Base-by-base conservation (phyloP, 2,113 vertebrate species). In the Periophthalmodon schlosseri region DNA sequence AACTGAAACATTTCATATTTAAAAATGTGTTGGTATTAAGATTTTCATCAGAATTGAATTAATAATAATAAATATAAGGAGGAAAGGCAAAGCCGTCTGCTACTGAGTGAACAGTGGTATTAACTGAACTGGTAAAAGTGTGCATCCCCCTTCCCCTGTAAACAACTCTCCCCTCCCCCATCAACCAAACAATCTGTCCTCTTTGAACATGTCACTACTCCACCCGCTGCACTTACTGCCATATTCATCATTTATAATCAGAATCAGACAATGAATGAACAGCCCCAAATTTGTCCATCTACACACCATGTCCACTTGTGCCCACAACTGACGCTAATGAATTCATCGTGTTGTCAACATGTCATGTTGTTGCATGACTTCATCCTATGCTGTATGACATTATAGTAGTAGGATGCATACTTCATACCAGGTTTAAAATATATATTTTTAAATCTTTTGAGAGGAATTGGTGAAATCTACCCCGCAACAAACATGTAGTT, bases 161-260 rank as follows among this genome's bases (percentile, higher is more conserved):
- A 63, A 68, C 70, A 11, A 69, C 64, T 44, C 34, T 58, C 86
- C 85, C 68, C 80, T 81, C 84, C 82, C 84, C 82, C 75, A 66
- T 68, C 69, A 66, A 71, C 67, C 47, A 76, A 66, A 81, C 63
- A 79, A 64, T 49, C 49, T 75, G 70, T 58, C 14, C 49, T 70
- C 24, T 73, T 4, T 78, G 61, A 80, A 73, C 52, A 78, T 69
- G 74, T 67, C 69, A 73, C 61, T 65, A 33, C 24, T 28, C 7
- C 65, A 78, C 50, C 56, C 63, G n/a, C 24, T 58, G 47, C 73
- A 79, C 39, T 73, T 68, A 46, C 70, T 61, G 47, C 58, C 18
- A 44, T 74, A 7, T 78, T 33, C 1, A 57, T 57, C 20, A 3
- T 69, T 67, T 56, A 36, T 14, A 23, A 54, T 56, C 44, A 47